Evolutionary conservation across 2,888 invertebrate genomes (phyloP), one percentile per base, ranked within the genome.

Genomic region (Cosmia pyralina): DNA sequence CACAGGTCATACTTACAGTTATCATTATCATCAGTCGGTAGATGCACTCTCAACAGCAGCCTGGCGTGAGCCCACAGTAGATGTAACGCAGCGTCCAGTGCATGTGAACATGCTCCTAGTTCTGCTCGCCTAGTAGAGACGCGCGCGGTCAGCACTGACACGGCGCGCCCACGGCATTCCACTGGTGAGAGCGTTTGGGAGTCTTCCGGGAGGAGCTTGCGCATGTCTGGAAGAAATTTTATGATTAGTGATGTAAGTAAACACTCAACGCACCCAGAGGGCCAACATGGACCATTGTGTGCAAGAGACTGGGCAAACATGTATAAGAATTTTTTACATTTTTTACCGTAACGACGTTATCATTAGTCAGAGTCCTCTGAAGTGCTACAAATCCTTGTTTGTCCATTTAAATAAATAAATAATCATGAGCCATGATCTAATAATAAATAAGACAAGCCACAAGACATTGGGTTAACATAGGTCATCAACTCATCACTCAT

Each of bases 41-140:
- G 76, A 3, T 55, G 64, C 1, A n/a, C 62, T 0, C 97, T 93
- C 93, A 98, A 97, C 88, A 97, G 97, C 88, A 97, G 97, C 85
- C 98, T 97, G 67, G 98, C 93, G 93, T 98, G 98, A 68, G 97
- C 97, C 98, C 98, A 98, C 79, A 98, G 95, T 77, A 98, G 96
- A 89, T 98, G 98, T 69, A 98, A 93, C 85, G 97, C 97, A 84
- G 97, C 97, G 89, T 98, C 98, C 38, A 97, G 97, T 72, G 98
- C 97, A 88, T 97, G 97, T 66, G 96, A 95, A 6, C 88, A 97
- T 96, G 88, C 97, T 96, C 85, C 96, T 96, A 85, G 97, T 95
- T 70, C 70, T 0, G 70, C 70, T 19, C 70, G 70, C 4, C 70
- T 6, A 0, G 69, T 69, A 0, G 8, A 0, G 1, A 84, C 87